These are phyloP conservation scores for Mus spretus DNA, from an alignment of 2,797 vertebrate genomes.

Conservation along the genomic window DNA sequence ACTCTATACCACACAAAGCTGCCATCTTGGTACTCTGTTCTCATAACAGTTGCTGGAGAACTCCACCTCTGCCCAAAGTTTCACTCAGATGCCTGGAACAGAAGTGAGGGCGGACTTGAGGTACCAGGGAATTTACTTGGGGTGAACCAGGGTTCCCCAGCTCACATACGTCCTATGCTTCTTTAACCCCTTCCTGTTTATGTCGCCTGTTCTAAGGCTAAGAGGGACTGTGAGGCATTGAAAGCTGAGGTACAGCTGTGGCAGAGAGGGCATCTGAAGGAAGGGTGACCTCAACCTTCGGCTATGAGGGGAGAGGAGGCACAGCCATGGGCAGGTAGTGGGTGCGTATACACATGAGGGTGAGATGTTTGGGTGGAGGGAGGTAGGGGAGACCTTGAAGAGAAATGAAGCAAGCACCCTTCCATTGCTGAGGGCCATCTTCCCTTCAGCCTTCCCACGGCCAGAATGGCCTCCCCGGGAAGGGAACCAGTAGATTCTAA, in stretches of 20 bases:
- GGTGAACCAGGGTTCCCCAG: not conserved
- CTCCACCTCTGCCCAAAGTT: not conserved
- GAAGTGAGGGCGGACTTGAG: not conserved
- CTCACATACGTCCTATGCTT: not conserved
- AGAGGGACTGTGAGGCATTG: not conserved
- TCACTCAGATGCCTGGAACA: not conserved
- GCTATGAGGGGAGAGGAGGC: not conserved
- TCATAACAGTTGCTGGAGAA: not conserved
- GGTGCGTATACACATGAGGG: not conserved
- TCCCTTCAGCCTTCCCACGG: not conserved
- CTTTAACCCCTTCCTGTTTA: conserved; percentile 58
- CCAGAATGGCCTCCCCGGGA: rapidly evolving
- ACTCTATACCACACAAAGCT: not conserved
- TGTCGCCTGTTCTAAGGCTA: not conserved
- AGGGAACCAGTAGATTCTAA: not conserved
- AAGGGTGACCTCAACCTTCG: not conserved
- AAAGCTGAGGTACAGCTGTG: not conserved
- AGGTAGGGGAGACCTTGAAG: not conserved
- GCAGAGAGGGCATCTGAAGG: not conserved
- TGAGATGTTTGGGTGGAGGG: not conserved
- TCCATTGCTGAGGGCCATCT: not conserved
- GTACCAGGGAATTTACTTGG: not conserved
- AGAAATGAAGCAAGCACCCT: not conserved
- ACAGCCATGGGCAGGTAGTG: rapidly evolving
- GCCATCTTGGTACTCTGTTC: not conserved